These are phyloP conservation scores for Heliconius hermathena DNA, from an alignment of 1,140 invertebrate genomes.

Conservation along the genomic window DNA sequence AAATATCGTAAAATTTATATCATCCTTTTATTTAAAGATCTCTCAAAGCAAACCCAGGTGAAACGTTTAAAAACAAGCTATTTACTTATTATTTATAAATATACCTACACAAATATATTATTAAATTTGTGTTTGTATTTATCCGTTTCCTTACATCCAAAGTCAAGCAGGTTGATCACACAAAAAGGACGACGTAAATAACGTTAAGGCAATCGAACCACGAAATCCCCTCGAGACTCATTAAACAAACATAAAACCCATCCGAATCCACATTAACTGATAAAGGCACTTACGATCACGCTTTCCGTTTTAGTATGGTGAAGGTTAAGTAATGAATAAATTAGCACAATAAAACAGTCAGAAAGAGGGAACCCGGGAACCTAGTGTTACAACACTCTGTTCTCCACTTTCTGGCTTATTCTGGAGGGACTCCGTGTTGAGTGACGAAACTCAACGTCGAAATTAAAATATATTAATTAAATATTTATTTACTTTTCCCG, in stretches of 20 bases:
- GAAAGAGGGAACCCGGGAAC: too few species aligned
- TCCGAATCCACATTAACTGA: conserved; percentile 26
- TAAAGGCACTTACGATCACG: conserved; percentile 19
- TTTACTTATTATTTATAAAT: neutral
- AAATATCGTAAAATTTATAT: too few species aligned
- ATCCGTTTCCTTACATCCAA: neutral
- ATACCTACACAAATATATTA: neutral
- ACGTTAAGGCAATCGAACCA: conserved; percentile 20
- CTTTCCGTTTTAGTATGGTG: neutral
- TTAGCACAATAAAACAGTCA: too few species aligned
- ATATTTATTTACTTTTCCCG: too few species aligned
- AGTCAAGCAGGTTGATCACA: neutral
- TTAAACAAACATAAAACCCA: conserved; percentile 31
- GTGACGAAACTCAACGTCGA: too few species aligned
- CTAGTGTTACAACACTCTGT: too few species aligned
- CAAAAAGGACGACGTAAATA: conserved; percentile 3
- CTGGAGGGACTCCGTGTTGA: too few species aligned
- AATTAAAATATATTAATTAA: too few species aligned
- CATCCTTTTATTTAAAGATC: too few species aligned
- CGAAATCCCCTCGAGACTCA: conserved; percentile 23
- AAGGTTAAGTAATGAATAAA: neutral
- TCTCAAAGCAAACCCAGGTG: too few species aligned
- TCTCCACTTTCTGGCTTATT: too few species aligned
- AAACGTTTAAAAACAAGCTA: too few species aligned
- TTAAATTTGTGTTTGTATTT: neutral